A percentile compares a stretch with the other conserved stretches of the same genome.
Conservation (phyloP, 1,140 invertebrate species). For the Pseudoatta argentina region DNA sequence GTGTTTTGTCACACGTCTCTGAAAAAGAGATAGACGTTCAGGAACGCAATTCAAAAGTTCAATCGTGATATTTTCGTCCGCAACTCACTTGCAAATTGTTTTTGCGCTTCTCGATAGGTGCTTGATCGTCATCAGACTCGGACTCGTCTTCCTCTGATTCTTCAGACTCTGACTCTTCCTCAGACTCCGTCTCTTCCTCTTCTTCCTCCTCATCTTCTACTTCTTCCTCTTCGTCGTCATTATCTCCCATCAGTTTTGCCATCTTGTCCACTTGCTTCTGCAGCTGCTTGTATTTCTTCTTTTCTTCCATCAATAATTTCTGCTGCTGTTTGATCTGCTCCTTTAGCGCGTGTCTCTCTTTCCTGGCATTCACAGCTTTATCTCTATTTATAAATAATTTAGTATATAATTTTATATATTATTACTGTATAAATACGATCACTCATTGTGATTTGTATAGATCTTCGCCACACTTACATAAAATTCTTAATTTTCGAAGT, state of each 20-base stretch:
- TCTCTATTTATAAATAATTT: slow-evolving; percentile 83
- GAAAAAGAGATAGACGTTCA: slow-evolving; percentile 51
- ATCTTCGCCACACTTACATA: slow-evolving; percentile 84
- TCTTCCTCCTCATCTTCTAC: slow-evolving; percentile 88
- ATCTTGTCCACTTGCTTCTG: slow-evolving; percentile 96
- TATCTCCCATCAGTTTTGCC: slow-evolving; percentile 93
- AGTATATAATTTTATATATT: slow-evolving; percentile 10
- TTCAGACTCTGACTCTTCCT: slow-evolving; percentile 88
- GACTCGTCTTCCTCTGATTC: slow-evolving; percentile 88
- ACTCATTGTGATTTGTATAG: neutral
- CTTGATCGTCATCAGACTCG: slow-evolving; percentile 88
- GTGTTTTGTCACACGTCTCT: slow-evolving; percentile 90
- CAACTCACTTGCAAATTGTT: slow-evolving; percentile 79
- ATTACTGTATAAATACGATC: neutral
- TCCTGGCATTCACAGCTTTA: slow-evolving; percentile 92
- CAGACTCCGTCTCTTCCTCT: slow-evolving; percentile 87
- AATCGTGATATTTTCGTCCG: neutral
- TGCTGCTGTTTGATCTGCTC: slow-evolving; percentile 93
- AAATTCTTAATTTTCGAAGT: slow-evolving; percentile 92
- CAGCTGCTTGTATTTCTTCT: slow-evolving; percentile 91
- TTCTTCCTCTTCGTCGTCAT: slow-evolving; percentile 90
- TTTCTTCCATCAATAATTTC: slow-evolving; percentile 90
- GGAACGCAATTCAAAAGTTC: neutral
- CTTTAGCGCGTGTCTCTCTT: slow-evolving; percentile 92
- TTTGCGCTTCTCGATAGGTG: slow-evolving; percentile 81